Percentiles rank a stretch among this genome's conserved stretches.
These are phyloP conservation scores for Barypeithes pellucidus DNA, from an alignment of 2,888 invertebrate genomes.

Conservation along the genomic window DNA sequence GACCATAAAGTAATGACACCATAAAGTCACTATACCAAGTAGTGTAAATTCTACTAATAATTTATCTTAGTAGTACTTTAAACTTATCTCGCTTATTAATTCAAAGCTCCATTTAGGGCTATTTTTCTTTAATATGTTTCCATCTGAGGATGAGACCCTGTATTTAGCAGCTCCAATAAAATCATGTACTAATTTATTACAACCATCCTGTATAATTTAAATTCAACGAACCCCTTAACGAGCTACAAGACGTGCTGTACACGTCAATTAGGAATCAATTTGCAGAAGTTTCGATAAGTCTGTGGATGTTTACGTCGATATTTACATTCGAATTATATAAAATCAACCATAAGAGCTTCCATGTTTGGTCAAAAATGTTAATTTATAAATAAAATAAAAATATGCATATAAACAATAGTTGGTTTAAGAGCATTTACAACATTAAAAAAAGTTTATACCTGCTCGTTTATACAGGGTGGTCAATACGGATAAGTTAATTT, in stretches of 20 bases:
- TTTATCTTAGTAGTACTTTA: too few species aligned
- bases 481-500: too few species aligned
- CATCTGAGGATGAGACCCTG: too few species aligned
- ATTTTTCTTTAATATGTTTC: too few species aligned
- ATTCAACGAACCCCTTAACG: conserved; percentile 46
- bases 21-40: too few species aligned
- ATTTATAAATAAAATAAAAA: conserved; percentile 11
- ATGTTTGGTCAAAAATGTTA: conserved; percentile 14
- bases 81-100: too few species aligned
- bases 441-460: too few species aligned
- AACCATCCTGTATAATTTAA: conserved; percentile 35
- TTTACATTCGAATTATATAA: conserved; percentile 38
- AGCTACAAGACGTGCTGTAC: conserved; percentile 42
- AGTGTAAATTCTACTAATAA: too few species aligned
- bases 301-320: conserved; percentile 26
- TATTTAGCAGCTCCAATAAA: too few species aligned
- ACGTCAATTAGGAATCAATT: conserved; percentile 50
- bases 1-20: too few species aligned
- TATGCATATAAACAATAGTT: not conserved
- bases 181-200: not conserved
- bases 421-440: not conserved
- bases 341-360: conserved; percentile 9
- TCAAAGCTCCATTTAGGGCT: too few species aligned
- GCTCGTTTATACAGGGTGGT: too few species aligned
- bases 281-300: conserved; percentile 38